Evolutionary conservation across 2,888 invertebrate species (phyloP).

Genomic region (Hofmannophila pseudospretella): DNA sequence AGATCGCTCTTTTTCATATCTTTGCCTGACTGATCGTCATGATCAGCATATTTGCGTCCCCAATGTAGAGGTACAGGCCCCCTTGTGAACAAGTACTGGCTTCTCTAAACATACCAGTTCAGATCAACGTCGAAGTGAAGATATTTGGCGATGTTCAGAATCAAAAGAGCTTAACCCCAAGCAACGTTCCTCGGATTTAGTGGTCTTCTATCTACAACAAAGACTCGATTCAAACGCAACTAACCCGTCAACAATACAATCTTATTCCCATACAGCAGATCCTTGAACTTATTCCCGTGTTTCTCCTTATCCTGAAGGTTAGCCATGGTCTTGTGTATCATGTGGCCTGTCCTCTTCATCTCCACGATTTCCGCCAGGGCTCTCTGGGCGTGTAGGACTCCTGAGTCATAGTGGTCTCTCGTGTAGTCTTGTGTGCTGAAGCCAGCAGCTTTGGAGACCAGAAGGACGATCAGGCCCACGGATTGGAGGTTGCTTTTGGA

Average conservation of each 20-base stretch:
- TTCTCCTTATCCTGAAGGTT: conserved; percentile 55
- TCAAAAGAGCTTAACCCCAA: too few relatives aligned
- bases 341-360: conserved; percentile 68
- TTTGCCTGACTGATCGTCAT: too few relatives aligned
- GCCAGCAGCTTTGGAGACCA: conserved; percentile 64
- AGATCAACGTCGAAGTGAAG: too few relatives aligned
- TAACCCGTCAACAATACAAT: conserved; percentile 64
- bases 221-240: too few relatives aligned
- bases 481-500: conserved; percentile 68
- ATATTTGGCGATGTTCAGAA: too few relatives aligned
- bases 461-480: conserved; percentile 55
- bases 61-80: too few relatives aligned
- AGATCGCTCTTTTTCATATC: neutral
- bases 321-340: conserved; percentile 65
- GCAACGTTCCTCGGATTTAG: too few relatives aligned
- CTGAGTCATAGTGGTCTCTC: conserved; percentile 49
- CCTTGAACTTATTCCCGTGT: conserved; percentile 48
- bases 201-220: too few relatives aligned
- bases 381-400: conserved; percentile 64
- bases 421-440: conserved; percentile 34
- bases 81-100: too few relatives aligned
- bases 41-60: too few relatives aligned
- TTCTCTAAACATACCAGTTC: too few relatives aligned
- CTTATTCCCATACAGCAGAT: conserved; percentile 63
- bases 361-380: conserved; percentile 70